A percentile compares a stretch with the other conserved stretches of the same genome.
phyloP scores from a whole-genome alignment of 2,113 vertebrate species.

The Cranoglanis bouderius region DNA sequence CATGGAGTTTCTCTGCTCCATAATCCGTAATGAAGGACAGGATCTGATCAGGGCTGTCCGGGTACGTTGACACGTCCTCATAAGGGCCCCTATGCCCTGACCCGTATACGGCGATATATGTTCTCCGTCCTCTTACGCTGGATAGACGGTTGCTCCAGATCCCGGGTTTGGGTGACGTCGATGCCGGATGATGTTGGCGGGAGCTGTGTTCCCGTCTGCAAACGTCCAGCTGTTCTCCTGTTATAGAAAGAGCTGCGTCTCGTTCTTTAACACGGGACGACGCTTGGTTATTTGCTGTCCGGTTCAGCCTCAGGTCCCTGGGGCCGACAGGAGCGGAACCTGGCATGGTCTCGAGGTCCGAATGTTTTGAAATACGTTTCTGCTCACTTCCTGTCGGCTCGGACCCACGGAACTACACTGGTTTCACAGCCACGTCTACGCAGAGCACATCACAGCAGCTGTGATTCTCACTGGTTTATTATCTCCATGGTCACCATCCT shows the following conservation, averaged over 20 bases:
- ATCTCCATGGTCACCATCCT: conserved; percentile 65
- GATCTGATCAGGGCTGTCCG: not conserved
- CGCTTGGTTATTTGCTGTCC: not conserved
- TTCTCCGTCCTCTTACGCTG: no score
- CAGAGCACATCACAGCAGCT: not conserved
- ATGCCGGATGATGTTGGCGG: not conserved
- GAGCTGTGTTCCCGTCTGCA: not conserved
- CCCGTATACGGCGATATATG: not conserved
- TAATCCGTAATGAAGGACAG: not conserved
- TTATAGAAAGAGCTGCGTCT: no score
- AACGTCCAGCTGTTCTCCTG: not conserved
- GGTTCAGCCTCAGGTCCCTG: not conserved
- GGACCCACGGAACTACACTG: not conserved
- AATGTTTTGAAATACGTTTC: not conserved
- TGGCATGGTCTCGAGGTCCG: not conserved
- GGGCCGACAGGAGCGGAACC: not conserved
- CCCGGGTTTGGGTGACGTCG: not conserved
- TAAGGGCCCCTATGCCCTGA: not conserved
- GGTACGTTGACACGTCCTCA: not conserved
- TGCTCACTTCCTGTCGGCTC: not conserved
- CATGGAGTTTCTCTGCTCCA: no score
- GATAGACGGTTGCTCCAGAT: no score
- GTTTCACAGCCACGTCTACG: not conserved
- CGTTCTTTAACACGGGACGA: no score
- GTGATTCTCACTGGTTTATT: conserved; percentile 15